Conservation (phyloP, 2,113 vertebrate genomes). For the Sylvietta virens region DNA sequence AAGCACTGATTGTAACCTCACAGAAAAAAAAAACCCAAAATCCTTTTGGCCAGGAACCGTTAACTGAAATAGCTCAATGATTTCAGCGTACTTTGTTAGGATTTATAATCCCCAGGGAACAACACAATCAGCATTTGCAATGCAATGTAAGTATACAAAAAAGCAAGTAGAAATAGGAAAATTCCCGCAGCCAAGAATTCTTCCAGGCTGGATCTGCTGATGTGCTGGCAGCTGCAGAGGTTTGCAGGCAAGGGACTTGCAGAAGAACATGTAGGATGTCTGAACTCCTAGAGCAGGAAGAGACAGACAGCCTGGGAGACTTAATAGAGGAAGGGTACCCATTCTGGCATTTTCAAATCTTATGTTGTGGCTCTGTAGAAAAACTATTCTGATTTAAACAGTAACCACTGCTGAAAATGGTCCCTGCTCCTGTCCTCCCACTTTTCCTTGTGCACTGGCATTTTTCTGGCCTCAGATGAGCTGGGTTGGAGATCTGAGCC, state of each 20-base stretch:
- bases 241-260: not conserved
- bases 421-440: not conserved
- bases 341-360: not conserved
- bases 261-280: not conserved
- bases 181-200: not conserved
- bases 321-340: not conserved
- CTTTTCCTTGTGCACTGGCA: not conserved
- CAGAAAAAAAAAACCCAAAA: not conserved
- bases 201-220: not conserved
- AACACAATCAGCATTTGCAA: slow-evolving; percentile 11
- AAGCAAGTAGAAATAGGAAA: not conserved
- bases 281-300: not conserved
- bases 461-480: slow-evolving; percentile 41
- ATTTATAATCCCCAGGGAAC: slow-evolving; percentile 7
- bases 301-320: not conserved
- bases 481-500: not conserved
- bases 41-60: not conserved
- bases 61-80: not conserved
- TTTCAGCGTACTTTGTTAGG: not conserved
- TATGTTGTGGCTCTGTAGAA: not conserved
- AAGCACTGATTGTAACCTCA: not conserved
- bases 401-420: not conserved
- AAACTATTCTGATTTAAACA: not conserved
- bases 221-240: not conserved
- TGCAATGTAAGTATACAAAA: not conserved